phyloP scores from a whole-genome alignment of 2,888 invertebrate species.

The Altica lythri region DNA sequence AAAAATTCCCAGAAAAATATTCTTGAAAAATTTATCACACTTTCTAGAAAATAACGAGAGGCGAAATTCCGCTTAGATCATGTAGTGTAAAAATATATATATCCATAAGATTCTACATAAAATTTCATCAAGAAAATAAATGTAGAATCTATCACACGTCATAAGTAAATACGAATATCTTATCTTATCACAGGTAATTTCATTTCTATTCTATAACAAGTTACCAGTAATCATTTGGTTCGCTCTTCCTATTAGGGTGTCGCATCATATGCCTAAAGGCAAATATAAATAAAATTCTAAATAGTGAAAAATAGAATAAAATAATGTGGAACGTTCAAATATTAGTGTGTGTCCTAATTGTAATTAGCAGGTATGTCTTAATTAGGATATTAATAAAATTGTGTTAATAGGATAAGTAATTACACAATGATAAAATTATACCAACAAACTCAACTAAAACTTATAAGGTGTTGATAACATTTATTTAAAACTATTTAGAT shows the following conservation, averaged over 20 bases:
- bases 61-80: not conserved
- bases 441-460: no score
- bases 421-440: no score
- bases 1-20: not conserved
- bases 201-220: conserved; percentile 16
- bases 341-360: not conserved
- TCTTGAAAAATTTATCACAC: not conserved
- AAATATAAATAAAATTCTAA: not conserved
- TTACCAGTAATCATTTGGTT: conserved; percentile 17
- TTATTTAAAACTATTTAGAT: no score
- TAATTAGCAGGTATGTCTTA: not conserved
- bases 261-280: conserved; percentile 11
- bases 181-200: conserved; percentile 31
- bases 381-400: no score
- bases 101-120: not conserved
- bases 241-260: conserved; percentile 2
- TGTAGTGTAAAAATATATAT: no score
- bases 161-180: conserved; percentile 24
- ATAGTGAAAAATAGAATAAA: not conserved
- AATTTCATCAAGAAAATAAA: not conserved
- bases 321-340: not conserved
- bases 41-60: not conserved
- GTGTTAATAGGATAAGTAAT: no score
- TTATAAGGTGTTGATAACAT: no score
- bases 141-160: conserved; percentile 5